Conservation (phyloP, 2,888 invertebrate species). For the Synergus japonicus region DNA sequence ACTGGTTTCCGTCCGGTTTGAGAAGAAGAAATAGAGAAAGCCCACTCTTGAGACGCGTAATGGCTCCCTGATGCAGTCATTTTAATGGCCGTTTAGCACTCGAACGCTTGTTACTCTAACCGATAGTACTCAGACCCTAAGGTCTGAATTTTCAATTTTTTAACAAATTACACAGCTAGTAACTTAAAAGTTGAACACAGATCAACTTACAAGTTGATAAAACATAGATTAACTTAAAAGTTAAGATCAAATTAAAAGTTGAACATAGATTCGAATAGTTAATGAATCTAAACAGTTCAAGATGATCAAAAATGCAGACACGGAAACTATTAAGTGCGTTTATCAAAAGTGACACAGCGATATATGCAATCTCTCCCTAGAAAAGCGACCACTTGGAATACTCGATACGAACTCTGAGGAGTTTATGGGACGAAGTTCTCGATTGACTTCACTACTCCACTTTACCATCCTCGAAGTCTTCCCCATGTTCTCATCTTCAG, state of each 20-base stretch:
- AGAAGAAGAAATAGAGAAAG: conserved; percentile 42
- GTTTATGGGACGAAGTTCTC: conserved; percentile 28
- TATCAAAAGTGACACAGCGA: conserved; percentile 24
- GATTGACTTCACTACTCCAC: conserved; percentile 46
- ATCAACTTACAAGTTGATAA: too few relatives aligned
- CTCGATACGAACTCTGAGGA: conserved; percentile 32
- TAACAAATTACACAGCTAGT: too few relatives aligned
- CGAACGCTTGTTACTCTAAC: conserved; percentile 57
- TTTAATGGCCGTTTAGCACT: conserved; percentile 60
- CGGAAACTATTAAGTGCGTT: neutral
- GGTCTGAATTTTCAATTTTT: too few relatives aligned
- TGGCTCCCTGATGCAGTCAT: conserved; percentile 51
- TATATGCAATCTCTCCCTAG: neutral
- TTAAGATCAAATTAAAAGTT: neutral
- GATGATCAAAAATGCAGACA: neutral
- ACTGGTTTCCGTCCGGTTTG: conserved; percentile 44
- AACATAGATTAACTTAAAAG: too few relatives aligned
- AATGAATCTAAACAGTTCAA: neutral
- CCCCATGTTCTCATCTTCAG: conserved; percentile 58
- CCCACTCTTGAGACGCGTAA: conserved; percentile 38
- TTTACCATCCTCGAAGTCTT: conserved; percentile 58
- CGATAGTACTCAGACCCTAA: neutral
- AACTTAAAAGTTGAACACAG: neutral
- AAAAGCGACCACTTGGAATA: conserved; percentile 26
- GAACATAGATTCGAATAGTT: too few relatives aligned